phyloP scores from a whole-genome alignment of 2,113 vertebrate genomes.

The Morone saxatilis region DNA sequence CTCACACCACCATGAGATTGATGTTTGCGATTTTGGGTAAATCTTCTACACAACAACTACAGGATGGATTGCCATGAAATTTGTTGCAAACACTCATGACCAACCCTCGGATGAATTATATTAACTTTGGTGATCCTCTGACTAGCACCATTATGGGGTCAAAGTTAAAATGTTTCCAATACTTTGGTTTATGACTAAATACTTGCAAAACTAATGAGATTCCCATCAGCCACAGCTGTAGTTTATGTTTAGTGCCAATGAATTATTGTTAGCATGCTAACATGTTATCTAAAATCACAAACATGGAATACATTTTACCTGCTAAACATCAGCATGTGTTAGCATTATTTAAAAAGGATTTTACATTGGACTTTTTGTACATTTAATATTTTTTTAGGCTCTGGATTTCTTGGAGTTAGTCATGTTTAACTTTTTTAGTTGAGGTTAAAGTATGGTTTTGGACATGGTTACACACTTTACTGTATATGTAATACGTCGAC shows the following conservation, averaged over 20 bases:
- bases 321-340: too few relatives aligned
- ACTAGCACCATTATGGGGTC: background rate
- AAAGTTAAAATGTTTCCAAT: background rate
- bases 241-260: too few relatives aligned
- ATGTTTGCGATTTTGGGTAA: background rate
- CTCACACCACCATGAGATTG: background rate
- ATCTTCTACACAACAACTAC: background rate
- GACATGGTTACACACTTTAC: background rate
- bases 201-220: too few relatives aligned
- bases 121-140: background rate
- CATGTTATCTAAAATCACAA: too few relatives aligned
- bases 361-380: background rate
- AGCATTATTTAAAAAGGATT: background rate
- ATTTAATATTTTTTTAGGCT: background rate
- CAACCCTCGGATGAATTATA: background rate
- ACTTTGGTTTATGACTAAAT: too few relatives aligned
- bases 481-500: too few relatives aligned
- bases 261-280: too few relatives aligned
- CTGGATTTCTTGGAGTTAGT: background rate
- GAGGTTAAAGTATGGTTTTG: too few relatives aligned
- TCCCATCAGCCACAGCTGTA: too few relatives aligned
- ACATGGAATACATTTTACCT: too few relatives aligned
- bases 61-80: background rate
- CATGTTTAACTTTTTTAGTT: background rate
- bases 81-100: background rate